Percentiles rank a stretch among this genome's conserved stretches.
Conservation (phyloP, 2,113 vertebrate genomes). For the Bucco capensis region DNA sequence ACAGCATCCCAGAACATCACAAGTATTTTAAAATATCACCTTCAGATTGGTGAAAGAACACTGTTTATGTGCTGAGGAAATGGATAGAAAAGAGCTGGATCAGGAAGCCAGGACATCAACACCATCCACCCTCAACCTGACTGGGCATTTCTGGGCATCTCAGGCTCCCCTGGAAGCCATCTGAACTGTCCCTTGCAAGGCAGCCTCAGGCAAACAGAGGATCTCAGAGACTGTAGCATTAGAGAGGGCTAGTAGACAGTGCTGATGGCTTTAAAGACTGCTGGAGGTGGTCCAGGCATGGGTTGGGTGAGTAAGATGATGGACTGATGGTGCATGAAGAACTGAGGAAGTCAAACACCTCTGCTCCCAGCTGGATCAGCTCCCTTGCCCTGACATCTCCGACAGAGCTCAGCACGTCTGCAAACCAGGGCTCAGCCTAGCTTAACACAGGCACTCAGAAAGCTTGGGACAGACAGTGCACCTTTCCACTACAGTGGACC, state of each 20-base stretch:
- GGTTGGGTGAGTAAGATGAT: neutral
- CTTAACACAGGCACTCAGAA: neutral
- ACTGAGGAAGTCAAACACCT: neutral
- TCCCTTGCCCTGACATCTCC: neutral
- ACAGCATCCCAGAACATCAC: neutral
- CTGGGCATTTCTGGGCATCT: neutral
- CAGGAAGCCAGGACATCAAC: neutral
- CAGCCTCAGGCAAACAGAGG: neutral
- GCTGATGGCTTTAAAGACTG: neutral
- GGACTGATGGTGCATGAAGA: neutral
- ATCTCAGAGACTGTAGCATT: neutral
- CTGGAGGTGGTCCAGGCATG: neutral
- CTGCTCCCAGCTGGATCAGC: neutral
- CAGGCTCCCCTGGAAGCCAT: neutral
- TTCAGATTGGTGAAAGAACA: neutral
- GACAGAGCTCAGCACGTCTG: neutral
- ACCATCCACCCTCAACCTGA: neutral
- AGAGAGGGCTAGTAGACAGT: neutral
- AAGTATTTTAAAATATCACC: neutral
- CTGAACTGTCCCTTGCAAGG: neutral
- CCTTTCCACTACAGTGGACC: rapidly evolving
- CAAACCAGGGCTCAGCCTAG: neutral
- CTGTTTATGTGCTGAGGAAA: neutral
- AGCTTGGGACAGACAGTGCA: neutral
- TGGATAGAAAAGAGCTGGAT: neutral